Evolutionary conservation across 2,888 invertebrate genomes (phyloP).

Genomic region (Drosophila robusta): DNA sequence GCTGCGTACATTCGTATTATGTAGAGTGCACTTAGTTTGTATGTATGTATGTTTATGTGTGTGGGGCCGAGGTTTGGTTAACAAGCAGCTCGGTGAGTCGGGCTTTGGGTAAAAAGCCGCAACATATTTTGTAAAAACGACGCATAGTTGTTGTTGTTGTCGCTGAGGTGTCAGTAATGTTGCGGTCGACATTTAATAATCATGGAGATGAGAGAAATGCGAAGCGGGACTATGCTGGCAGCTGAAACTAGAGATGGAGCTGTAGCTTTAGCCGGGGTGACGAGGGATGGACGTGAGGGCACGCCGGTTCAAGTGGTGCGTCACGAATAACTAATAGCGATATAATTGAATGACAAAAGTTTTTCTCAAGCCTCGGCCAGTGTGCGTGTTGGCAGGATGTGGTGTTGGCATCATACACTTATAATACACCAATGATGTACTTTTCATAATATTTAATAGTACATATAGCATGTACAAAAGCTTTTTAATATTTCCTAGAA

Average conservation of each 20-base stretch:
- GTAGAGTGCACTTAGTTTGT: slow-evolving; percentile 47
- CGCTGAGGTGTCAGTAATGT: slow-evolving; percentile 73
- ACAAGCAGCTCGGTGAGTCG: slow-evolving; percentile 4
- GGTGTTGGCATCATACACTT: slow-evolving; percentile 5
- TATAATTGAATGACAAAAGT: slow-evolving; percentile 74
- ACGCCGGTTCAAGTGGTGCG: slow-evolving; percentile 57
- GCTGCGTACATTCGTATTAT: slow-evolving; percentile 55
- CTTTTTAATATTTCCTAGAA: slow-evolving; percentile 7
- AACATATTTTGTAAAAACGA: slow-evolving; percentile 57
- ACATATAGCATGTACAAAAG: background rate
- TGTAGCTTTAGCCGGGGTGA: background rate
- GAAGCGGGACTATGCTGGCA: slow-evolving; percentile 7
- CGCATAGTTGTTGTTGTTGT: slow-evolving; percentile 25
- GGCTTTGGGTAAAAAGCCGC: slow-evolving; percentile 39
- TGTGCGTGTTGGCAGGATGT: slow-evolving; percentile 25
- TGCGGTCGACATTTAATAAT: slow-evolving; percentile 78
- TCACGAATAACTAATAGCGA: slow-evolving; percentile 70
- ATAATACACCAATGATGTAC: background rate
- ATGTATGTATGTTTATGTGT: slow-evolving; percentile 15
- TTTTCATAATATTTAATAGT: slow-evolving; percentile 17
- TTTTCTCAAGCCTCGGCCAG: slow-evolving; percentile 24
- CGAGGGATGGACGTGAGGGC: slow-evolving; percentile 49
- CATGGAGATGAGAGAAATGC: slow-evolving; percentile 50
- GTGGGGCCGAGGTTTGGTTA: slow-evolving; percentile 18
- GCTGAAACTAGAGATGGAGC: slow-evolving; percentile 41